Percentiles rank a stretch among this genome's conserved stretches.
phyloP scores from a whole-genome alignment of 2,888 invertebrate genomes.

The Protonemura montana region DNA sequence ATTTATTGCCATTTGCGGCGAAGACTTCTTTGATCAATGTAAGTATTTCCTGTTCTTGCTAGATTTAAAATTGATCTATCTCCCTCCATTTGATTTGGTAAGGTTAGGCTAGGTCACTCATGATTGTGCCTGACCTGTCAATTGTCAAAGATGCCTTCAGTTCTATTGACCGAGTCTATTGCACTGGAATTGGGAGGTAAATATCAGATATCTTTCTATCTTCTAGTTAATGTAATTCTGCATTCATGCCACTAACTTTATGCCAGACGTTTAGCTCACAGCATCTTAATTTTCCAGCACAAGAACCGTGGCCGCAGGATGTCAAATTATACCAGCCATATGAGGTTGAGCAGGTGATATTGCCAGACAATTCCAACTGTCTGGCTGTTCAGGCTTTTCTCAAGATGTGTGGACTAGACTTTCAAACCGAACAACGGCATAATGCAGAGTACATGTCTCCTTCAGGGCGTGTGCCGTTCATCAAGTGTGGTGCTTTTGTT shows the following conservation, averaged over 20 bases:
- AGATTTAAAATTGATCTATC: background rate
- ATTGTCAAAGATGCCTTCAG: constrained; percentile 54
- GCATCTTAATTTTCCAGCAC: constrained; percentile 64
- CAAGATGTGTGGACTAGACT: constrained; percentile 89
- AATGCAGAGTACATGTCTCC: constrained; percentile 99
- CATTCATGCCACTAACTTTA: no score
- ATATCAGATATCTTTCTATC: background rate
- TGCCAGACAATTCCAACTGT: constrained; percentile 94
- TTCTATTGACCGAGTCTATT: constrained; percentile 55
- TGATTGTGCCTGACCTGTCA: constrained; percentile 13
- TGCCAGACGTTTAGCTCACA: background rate
- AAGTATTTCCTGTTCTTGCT: constrained; percentile 50
- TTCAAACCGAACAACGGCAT: constrained; percentile 79
- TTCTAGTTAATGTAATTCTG: background rate
- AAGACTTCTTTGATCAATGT: constrained; percentile 49
- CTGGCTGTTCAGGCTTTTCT: constrained; percentile 92
- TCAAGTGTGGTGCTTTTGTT: constrained; percentile 88
- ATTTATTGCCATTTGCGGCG: constrained; percentile 51
- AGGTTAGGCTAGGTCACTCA: background rate
- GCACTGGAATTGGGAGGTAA: constrained; percentile 53
- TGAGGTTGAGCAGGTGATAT: constrained; percentile 90
- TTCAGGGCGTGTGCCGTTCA: constrained; percentile 86
- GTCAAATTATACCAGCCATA: constrained; percentile 87
- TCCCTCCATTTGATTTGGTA: background rate
- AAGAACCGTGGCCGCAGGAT: constrained; percentile 91